phyloP scores from a whole-genome alignment of 2,797 vertebrate genomes.

The Xenentodon cancila region DNA sequence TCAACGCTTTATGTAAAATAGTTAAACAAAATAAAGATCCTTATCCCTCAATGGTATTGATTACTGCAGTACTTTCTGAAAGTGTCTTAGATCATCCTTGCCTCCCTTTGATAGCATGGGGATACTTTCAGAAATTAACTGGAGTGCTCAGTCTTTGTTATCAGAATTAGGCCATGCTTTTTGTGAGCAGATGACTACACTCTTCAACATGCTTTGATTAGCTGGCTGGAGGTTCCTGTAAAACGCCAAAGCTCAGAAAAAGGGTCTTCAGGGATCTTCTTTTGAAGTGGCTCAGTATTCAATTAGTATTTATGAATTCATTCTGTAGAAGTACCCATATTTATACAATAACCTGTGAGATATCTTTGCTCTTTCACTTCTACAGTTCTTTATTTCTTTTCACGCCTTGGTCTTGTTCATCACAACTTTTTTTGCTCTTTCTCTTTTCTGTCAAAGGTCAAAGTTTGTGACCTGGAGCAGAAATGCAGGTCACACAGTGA shows the following conservation, averaged over 20 bases:
- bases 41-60: too few relatives aligned
- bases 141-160: too few relatives aligned
- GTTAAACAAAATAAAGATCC: conserved; percentile 1
- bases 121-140: neutral
- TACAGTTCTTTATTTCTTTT: neutral
- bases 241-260: conserved; percentile 31
- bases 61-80: too few relatives aligned
- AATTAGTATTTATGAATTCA: conserved; percentile 39
- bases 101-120: conserved; percentile 37
- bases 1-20: conserved; percentile 8
- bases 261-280: conserved; percentile 38
- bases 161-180: neutral
- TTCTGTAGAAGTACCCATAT: conserved; percentile 22
- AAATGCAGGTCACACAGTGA: conserved; percentile 92
- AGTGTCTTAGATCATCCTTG: conserved; percentile 1
- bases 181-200: conserved; percentile 32
- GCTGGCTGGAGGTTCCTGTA: conserved; percentile 27
- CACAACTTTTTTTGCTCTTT: neutral
- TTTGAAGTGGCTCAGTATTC: conserved; percentile 49
- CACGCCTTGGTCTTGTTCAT: neutral
- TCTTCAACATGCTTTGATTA: conserved; percentile 43
- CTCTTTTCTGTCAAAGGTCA: conserved; percentile 79
- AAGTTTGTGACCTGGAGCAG: conserved; percentile 90
- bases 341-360: conserved; percentile 23
- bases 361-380: conserved; percentile 1